phyloP scores from a whole-genome alignment of 2,888 invertebrate species.

The Cephus nigrinus region DNA sequence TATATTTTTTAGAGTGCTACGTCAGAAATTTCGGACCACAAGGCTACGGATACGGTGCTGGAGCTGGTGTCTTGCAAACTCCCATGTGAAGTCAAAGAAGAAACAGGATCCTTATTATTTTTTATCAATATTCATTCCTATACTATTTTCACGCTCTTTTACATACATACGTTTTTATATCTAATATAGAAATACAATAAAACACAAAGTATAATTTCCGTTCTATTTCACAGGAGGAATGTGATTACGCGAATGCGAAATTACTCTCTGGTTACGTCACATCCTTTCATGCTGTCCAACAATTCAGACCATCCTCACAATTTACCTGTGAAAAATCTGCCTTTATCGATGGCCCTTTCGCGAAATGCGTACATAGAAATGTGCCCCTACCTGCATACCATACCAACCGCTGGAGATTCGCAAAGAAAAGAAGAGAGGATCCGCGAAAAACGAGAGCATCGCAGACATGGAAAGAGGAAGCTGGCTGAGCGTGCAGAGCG shows the following conservation, averaged over 20 bases:
- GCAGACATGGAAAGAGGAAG: slow-evolving; percentile 4
- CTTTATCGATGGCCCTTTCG: slow-evolving; percentile 25
- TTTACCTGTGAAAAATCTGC: background rate
- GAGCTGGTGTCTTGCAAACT: slow-evolving; percentile 57
- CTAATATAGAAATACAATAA: background rate
- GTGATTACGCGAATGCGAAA: background rate
- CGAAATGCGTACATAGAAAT: slow-evolving; percentile 2
- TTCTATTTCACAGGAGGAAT: background rate
- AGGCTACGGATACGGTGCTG: slow-evolving; percentile 66
- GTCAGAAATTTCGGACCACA: slow-evolving; percentile 67
- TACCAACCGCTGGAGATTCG: background rate
- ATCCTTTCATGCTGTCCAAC: background rate
- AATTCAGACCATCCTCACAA: background rate
- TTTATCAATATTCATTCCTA: background rate
- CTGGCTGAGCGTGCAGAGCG: background rate
- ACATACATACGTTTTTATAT: background rate
- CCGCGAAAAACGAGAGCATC: background rate
- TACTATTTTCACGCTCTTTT: background rate
- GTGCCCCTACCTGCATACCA: background rate
- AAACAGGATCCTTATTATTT: slow-evolving; percentile 6
- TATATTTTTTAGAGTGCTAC: slow-evolving; percentile 64
- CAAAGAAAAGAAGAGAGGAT: background rate
- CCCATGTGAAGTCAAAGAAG: slow-evolving; percentile 40
- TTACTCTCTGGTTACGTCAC: background rate
- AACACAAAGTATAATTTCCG: background rate